Conservation (phyloP, 2,888 invertebrate species). For the Tyria jacobaeae region DNA sequence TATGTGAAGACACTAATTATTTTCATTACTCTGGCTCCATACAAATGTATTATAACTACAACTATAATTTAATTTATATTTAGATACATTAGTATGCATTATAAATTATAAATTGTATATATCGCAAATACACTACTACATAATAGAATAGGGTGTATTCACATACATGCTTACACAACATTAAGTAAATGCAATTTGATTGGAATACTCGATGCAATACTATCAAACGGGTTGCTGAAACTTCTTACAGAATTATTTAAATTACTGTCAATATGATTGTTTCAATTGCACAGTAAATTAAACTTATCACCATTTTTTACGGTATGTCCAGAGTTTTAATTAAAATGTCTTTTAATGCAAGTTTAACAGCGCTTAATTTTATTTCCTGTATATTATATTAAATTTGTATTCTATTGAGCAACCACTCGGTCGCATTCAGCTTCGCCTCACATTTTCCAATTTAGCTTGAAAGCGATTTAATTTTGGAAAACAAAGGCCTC, state of each 20-base stretch:
- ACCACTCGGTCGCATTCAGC: slow-evolving; percentile 44
- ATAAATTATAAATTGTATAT: too few relatives aligned
- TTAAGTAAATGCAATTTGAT: not conserved
- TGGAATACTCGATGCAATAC: not conserved
- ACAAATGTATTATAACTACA: not conserved
- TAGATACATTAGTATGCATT: not conserved
- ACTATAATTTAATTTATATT: not conserved
- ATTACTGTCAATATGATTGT: not conserved
- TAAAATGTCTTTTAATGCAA: slow-evolving; percentile 29
- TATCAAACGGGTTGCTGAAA: not conserved
- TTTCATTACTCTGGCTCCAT: not conserved
- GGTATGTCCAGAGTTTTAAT: slow-evolving; percentile 27
- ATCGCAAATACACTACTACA: not conserved
- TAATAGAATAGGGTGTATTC: too few relatives aligned
- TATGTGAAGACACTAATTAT: not conserved
- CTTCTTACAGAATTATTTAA: too few relatives aligned
- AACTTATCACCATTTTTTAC: slow-evolving; percentile 5
- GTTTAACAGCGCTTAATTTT: slow-evolving; percentile 34
- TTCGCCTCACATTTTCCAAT: slow-evolving; percentile 66
- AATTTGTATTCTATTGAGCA: slow-evolving; percentile 48
- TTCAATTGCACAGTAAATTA: slow-evolving; percentile 20
- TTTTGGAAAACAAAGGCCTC: slow-evolving; percentile 74
- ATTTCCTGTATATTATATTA: slow-evolving; percentile 47
- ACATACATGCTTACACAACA: too few relatives aligned
- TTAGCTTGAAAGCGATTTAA: slow-evolving; percentile 74